Evolutionary conservation across 1,140 invertebrate species (phyloP), one percentile per base, ranked within the genome.

Genomic region (Micrasema minimum): DNA sequence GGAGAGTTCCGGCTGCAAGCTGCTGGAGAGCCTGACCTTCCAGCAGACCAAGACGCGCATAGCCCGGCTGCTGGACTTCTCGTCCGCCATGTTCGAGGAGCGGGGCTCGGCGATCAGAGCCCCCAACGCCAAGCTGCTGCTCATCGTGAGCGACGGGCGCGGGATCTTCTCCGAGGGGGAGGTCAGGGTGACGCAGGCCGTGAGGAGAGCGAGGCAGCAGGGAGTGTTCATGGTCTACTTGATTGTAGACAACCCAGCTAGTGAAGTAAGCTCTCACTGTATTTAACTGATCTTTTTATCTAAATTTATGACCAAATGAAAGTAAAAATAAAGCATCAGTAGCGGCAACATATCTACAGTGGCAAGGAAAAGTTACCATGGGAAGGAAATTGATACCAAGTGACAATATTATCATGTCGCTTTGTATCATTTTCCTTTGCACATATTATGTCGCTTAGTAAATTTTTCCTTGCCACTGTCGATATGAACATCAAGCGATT

Each of bases 221-320:
- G 89, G 93, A 43, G 91, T 99, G 70, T 99, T 99, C 80, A 86
- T 96, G 57, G 93, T 99, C 0, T 99, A 98, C 80, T 89, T 99
- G 41, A 93, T 99, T 64, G 89, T 99, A 22, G 98, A 99, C 81
- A 97, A 96, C 85, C 94, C 95, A 2, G 85, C 90, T 41, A 95
- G 92, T 79, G 94, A 96, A 87, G 93, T 95, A 81, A 66, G 64
- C n/a, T n/a, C n/a, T n/a, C 43, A 45, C 43, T 1, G 0, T 1
- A 5, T 14, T 45, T 45, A 45, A 45, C 43, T 14, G 5, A 6
- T 38, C 37, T 38, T 38, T 11, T 46, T 46, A n/a, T n/a, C n/a
- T n/a, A n/a, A n/a, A n/a, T n/a, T n/a, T n/a, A n/a, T n/a, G n/a
- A n/a, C n/a, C n/a, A n/a, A n/a, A n/a, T n/a, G n/a, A n/a, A n/a